Base-by-base conservation (phyloP, 2,888 invertebrate species). In the Rotaria macrura region DNA sequence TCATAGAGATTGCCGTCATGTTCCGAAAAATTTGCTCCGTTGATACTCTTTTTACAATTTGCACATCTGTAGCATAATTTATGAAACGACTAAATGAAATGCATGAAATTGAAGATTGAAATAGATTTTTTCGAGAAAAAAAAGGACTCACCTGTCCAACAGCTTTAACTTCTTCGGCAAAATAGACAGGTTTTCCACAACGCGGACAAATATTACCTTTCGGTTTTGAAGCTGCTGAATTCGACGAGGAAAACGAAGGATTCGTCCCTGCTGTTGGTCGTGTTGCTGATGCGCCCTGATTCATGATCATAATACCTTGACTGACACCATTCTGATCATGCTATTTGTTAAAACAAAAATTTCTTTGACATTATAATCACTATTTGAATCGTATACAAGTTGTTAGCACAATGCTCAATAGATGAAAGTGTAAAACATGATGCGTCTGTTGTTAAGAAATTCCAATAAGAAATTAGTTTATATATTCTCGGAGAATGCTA, bases 141-240 rank as follows among this genome's bases (percentile, higher is more conserved):
- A 17, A 49, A 12, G 2, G 43, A n/a, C 7, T 79, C 14, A 79
- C 79, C 34, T 43, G 43, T 43, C 79, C 79, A 47, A 57, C 84
- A 34, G 86, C 86, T 79, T 84, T 72, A 0, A 84, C 74, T 85
- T 86, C 86, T 55, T 86, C 86, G 20, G 86, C 86, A 55, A 79
- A 84, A 43, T 86, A 86, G 38, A 86, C 86, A 17, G 57, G 47
- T 85, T 86, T 86, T 34, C 43, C 55, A 52, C 86, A 86, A 55
- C 84, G 84, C 52, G 84, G 84, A 49, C 86, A 86, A 43, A 79
- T n/a, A n/a, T 40, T 79, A 40, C 43, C 34, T 4, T 65, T 65
- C 17, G 65, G 25, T 20, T 65, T 34, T 20, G 14, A 6, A 34
- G 6, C 38, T 6, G 34, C 6, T 20, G 20, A 17, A 65, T 25